Evolutionary conservation across 2,888 invertebrate genomes (phyloP), one percentile per base, ranked within the genome.

Genomic region (Tenodera sinensis): DNA sequence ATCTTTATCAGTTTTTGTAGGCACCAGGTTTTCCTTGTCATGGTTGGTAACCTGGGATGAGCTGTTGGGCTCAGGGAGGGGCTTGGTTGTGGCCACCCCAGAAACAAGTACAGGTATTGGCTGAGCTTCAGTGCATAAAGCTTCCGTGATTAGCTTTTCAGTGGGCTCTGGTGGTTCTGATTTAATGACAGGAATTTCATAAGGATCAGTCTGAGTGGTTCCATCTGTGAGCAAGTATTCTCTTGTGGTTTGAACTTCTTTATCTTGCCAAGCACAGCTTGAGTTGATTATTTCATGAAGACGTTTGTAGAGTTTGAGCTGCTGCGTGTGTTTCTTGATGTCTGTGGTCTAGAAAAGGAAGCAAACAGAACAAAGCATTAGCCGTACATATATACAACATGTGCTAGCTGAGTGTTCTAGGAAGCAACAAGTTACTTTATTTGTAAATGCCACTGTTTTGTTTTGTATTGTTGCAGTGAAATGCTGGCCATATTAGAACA

Each of bases 101-200:
- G 87, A 82, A 2, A 87, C 87, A n/a, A 82, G 83, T 9, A 87
- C 87, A 27, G 87, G 87, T 82, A 87, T 87, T 30, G 87, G 87
- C n/a, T 27, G n/a, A 82, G 82, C 83, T 28, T 82, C 54, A 15
- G 54, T 0, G 20, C 54, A 82, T 82, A 34, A 30, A n/a, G 7
- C 3, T 34, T 30, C 82, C 14, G 20, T 15, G 1, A 20, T 20
- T 3, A 1, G 4, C 54, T 8, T 20, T 20, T 71, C 54, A 71
- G 8, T 3, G 25, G 15, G 54, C 54, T 71, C 54, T 3, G 20
- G 3, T 54, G 54, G 54, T 15, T 54, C 54, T 71, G 54, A 71
- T 71, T 71, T 71, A 25, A 71, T 71, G 0, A 71, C 54, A 20
- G 25, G 0, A 71, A 25, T 71, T 20, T 71, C 54, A 71, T 3